Evolutionary conservation across 2,797 vertebrate species (phyloP).

Genomic region (Leptodactylus fallax): DNA sequence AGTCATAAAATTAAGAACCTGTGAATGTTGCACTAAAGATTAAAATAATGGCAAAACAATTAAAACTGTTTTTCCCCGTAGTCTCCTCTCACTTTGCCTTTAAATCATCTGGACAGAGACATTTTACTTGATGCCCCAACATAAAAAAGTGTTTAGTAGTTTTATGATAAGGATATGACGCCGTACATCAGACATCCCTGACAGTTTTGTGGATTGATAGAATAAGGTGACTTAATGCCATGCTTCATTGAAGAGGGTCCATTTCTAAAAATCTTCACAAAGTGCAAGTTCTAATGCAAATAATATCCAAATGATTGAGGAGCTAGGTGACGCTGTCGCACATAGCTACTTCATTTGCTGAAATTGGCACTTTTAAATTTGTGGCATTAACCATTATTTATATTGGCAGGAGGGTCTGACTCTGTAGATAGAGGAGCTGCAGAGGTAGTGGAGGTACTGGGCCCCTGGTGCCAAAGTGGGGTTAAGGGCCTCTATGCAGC

Average conservation of each 20-base stretch:
- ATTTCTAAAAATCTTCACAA: not conserved
- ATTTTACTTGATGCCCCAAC: constrained; percentile 33
- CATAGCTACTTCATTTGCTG: not conserved
- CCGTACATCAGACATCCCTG: constrained; percentile 26
- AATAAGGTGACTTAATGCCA: constrained; percentile 27
- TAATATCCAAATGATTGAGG: too few relatives aligned
- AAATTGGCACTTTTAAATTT: not conserved
- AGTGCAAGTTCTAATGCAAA: not conserved
- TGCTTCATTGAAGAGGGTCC: not conserved
- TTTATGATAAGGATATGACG: constrained; percentile 33
- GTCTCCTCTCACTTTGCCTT: constrained; percentile 23
- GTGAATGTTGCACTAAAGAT: constrained; percentile 59
- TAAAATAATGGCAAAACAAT: constrained; percentile 59
- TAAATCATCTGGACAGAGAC: constrained; percentile 48
- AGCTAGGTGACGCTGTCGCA: not conserved
- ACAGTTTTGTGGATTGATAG: constrained; percentile 40
- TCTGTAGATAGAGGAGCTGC: too few relatives aligned
- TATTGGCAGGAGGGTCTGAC: too few relatives aligned
- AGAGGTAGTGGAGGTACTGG: too few relatives aligned
- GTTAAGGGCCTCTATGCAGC: too few relatives aligned
- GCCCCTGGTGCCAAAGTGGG: too few relatives aligned
- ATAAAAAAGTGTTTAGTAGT: constrained; percentile 50
- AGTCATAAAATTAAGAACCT: constrained; percentile 58
- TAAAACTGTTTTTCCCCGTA: constrained; percentile 44
- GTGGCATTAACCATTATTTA: too few relatives aligned